Percentiles rank a stretch among this genome's conserved stretches.
These are phyloP conservation scores for Cremastinae sp. DNA, from an alignment of 2,888 invertebrate genomes.

Conservation along the genomic window DNA sequence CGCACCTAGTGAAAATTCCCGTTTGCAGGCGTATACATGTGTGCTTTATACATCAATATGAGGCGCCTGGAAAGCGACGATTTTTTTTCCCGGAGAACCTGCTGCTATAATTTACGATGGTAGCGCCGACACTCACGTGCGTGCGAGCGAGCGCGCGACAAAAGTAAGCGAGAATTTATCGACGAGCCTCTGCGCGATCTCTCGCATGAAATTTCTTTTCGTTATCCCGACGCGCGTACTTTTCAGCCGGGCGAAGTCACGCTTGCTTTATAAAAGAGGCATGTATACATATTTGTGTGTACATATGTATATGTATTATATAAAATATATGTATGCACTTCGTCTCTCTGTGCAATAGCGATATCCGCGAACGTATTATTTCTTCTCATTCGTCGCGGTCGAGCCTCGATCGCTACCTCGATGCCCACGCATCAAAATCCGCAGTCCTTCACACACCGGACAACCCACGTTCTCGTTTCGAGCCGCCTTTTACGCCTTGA, in stretches of 20 bases:
- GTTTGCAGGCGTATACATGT: not conserved
- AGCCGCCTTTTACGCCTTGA: slow-evolving; percentile 10
- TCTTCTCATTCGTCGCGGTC: slow-evolving; percentile 24
- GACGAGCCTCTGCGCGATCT: slow-evolving; percentile 51
- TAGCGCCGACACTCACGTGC: not conserved
- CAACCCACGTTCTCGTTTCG: slow-evolving; percentile 49
- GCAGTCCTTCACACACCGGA: slow-evolving; percentile 29
- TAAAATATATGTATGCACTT: slow-evolving; percentile 14
- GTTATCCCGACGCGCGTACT: slow-evolving; percentile 47
- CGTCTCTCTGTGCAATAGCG: slow-evolving; percentile 24
- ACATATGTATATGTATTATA: no score
- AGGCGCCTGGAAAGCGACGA: slow-evolving; percentile 33
- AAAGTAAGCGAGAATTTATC: slow-evolving; percentile 53
- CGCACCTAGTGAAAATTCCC: not conserved
- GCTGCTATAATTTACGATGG: slow-evolving; percentile 54
- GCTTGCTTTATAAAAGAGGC: no score
- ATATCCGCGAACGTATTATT: slow-evolving; percentile 39
- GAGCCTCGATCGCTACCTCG: slow-evolving; percentile 47
- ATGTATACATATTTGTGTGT: no score
- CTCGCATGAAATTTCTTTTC: slow-evolving; percentile 57
- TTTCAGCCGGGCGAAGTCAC: slow-evolving; percentile 8
- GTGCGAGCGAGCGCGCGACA: not conserved
- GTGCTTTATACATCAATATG: slow-evolving; percentile 3
- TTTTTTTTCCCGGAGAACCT: slow-evolving; percentile 36
- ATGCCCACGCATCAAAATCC: slow-evolving; percentile 53